Conservation (phyloP, 2,797 vertebrate species). For the Acrossocheilus wenchowensis region DNA sequence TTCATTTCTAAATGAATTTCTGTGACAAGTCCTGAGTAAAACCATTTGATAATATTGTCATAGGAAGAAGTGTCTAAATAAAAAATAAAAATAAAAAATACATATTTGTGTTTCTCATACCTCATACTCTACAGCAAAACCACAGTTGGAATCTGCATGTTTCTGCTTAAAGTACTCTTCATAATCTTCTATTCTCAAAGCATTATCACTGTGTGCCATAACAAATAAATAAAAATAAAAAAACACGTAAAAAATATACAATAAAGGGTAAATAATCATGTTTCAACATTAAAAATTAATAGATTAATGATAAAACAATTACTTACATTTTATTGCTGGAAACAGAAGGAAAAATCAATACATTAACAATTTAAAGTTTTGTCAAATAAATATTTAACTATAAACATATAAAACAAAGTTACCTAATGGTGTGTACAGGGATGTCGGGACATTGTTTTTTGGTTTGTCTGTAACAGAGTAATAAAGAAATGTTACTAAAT, state of each 20-base stretch:
- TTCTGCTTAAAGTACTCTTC: conserved; percentile 91
- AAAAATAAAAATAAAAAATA: background rate
- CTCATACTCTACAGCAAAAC: conserved; percentile 95
- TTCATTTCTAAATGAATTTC: background rate
- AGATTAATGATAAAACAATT: conserved; percentile 1
- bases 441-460: conserved; percentile 70
- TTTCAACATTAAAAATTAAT: background rate
- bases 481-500: background rate
- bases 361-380: conserved; percentile 17
- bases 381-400: background rate
- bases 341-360: conserved; percentile 49
- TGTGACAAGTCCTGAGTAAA: background rate
- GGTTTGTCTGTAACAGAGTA: conserved; percentile 59
- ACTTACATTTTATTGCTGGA: conserved; percentile 78
- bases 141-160: conserved; percentile 92
- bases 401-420: conserved; percentile 38
- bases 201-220: conserved; percentile 77
- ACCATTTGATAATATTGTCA: background rate
- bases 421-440: conserved; percentile 75
- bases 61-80: background rate
- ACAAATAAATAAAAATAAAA: background rate
- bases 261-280: background rate
- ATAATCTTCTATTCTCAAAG: conserved; percentile 87
- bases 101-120: conserved; percentile 74
- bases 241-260: background rate